Conservation (phyloP, 2,113 vertebrate genomes). For the Pitta sordida region DNA sequence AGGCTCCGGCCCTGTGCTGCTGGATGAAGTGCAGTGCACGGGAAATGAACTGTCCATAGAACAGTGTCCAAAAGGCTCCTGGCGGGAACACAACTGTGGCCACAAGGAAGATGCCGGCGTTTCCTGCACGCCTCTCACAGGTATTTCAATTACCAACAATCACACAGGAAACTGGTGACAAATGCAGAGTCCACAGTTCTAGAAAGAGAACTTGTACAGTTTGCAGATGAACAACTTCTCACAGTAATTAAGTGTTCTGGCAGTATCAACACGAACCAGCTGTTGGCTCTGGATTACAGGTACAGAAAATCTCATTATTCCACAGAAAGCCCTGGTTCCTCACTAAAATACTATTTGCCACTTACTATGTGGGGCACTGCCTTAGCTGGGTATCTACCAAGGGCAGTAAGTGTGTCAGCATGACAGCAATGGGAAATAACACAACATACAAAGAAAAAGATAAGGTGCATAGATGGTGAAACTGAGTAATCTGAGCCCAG, state of each 20-base stretch:
- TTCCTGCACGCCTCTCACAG: conserved; percentile 86
- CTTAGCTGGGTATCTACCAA: not conserved
- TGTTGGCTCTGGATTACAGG: not conserved
- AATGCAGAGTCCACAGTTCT: not conserved
- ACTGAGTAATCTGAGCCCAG: not conserved
- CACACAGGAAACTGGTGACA: not conserved
- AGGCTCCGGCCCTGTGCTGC: conserved; percentile 80
- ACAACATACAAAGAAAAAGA: not conserved
- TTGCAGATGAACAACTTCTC: not conserved
- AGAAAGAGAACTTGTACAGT: not conserved
- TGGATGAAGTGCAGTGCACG: conserved; percentile 92
- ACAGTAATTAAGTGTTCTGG: not conserved
- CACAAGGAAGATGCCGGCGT: conserved; percentile 94
- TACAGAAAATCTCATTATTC: not conserved
- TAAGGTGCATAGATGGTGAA: not conserved
- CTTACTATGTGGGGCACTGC: not conserved
- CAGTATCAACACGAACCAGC: not conserved
- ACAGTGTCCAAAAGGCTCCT: conserved; percentile 87
- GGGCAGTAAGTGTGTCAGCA: not conserved
- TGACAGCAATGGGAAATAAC: not conserved
- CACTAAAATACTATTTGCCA: not conserved
- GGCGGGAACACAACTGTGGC: conserved; percentile 93
- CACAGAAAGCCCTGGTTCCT: not conserved
- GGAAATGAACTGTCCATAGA: conserved; percentile 94
- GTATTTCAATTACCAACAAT: conserved; percentile 51